Conservation (phyloP, 1,140 invertebrate species). For the Charaxes varanes region DNA sequence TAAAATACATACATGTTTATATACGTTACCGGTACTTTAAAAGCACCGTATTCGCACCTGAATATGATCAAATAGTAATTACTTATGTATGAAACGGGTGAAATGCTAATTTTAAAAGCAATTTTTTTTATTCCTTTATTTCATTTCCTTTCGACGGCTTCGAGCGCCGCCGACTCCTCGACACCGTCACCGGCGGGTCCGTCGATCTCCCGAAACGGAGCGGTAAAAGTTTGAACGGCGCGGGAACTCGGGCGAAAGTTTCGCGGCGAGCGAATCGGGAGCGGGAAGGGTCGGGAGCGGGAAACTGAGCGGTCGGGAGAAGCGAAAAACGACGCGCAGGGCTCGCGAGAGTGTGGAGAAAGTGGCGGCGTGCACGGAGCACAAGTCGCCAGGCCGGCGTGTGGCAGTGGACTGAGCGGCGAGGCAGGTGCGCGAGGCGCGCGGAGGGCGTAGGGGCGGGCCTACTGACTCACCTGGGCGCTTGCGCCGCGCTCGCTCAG, state of each 20-base stretch:
- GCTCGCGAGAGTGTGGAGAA: conserved; percentile 62
- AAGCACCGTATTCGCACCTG: too few relatives aligned
- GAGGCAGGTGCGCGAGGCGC: conserved; percentile 59
- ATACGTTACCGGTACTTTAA: too few relatives aligned
- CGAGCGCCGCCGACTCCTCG: conserved; percentile 45
- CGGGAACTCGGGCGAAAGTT: conserved; percentile 49
- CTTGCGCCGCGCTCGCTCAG: conserved; percentile 62
- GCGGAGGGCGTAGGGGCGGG: conserved; percentile 63
- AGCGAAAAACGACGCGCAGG: conserved; percentile 61
- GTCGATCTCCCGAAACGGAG: conserved; percentile 18
- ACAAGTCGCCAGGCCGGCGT: conserved; percentile 70
- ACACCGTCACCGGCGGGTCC: conserved; percentile 23
- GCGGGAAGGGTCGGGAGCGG: conserved; percentile 45
- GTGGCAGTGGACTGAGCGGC: conserved; percentile 66
- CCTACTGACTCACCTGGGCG: conserved; percentile 69
- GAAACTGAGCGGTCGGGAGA: conserved; percentile 57
- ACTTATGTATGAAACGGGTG: too few relatives aligned
- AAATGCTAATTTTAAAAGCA: too few relatives aligned
- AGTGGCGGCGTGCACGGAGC: conserved; percentile 66
- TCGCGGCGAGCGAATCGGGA: conserved; percentile 34
- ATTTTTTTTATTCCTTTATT: too few relatives aligned
- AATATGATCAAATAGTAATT: too few relatives aligned
- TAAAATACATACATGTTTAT: too few relatives aligned
- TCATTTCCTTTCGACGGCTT: too few relatives aligned
- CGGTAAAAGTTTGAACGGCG: conserved; percentile 23